Percentiles rank a stretch among this genome's conserved stretches.
Conservation (phyloP, 2,113 vertebrate genomes). For the Prietella phreatophila region DNA sequence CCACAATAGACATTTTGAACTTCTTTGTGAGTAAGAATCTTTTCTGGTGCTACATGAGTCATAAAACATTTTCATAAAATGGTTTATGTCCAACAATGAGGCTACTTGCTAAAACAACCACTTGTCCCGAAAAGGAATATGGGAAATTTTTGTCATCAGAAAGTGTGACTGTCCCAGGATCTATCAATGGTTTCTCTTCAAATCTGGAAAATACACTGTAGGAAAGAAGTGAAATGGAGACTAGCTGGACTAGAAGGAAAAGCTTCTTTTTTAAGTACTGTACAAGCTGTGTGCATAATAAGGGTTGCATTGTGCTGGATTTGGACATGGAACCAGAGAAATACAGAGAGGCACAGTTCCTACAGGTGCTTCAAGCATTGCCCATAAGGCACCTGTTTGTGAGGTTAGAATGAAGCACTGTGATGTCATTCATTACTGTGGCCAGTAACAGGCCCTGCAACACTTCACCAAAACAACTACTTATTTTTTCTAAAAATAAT, state of each 20-base stretch:
- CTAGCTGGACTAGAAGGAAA: background rate
- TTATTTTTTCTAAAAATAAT: background rate
- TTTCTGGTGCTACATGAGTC: background rate
- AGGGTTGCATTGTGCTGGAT: conserved; percentile 56
- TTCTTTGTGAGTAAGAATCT: background rate
- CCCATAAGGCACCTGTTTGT: conserved; percentile 67
- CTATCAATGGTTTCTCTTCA: background rate
- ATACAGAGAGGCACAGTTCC: conserved; percentile 61
- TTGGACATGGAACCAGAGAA: conserved; percentile 47
- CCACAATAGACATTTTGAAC: background rate
- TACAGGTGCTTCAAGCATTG: conserved; percentile 61
- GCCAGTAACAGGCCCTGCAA: background rate
- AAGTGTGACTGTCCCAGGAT: background rate
- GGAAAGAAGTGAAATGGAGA: background rate
- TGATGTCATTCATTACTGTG: conserved; percentile 35
- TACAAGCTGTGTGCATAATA: conserved; percentile 54
- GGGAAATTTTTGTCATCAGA: background rate
- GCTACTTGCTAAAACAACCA: background rate
- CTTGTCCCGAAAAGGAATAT: background rate
- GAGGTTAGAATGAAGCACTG: conserved; percentile 50
- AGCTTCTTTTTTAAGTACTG: conserved; percentile 10
- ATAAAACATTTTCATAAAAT: background rate
- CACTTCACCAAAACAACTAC: conserved; percentile 1
- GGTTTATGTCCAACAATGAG: background rate
- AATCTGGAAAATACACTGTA: background rate